phyloP scores from a whole-genome alignment of 2,797 vertebrate species.

The Manis pentadactyla region DNA sequence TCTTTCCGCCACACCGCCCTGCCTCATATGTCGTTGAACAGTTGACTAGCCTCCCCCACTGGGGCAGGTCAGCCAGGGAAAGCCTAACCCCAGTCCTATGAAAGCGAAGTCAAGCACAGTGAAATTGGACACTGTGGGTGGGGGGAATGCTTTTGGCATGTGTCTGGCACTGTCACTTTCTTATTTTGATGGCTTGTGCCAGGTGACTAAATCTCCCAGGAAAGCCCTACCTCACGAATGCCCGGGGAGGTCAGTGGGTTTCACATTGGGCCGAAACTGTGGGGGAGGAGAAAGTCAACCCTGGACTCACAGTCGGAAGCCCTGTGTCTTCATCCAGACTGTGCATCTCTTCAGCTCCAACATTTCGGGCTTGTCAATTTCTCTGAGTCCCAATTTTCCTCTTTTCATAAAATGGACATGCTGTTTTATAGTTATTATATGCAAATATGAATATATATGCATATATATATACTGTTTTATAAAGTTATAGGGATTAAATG shows the following conservation, averaged over 20 bases:
- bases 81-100: neutral
- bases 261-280: neutral
- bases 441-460: neutral
- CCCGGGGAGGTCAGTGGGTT: neutral
- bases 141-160: neutral
- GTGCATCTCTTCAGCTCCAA: neutral
- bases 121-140: neutral
- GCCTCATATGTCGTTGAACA: neutral
- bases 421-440: neutral
- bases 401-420: slow-evolving; percentile 39
- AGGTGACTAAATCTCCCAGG: neutral
- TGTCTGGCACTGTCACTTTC: neutral
- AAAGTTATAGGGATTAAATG: neutral
- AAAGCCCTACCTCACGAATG: neutral
- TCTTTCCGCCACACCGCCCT: neutral
- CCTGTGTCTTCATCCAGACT: neutral
- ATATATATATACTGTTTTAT: neutral
- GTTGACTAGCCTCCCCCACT: neutral
- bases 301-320: neutral
- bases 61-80: neutral
- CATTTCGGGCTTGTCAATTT: neutral
- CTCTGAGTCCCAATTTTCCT: neutral
- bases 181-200: neutral
- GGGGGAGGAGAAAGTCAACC: too few species aligned
- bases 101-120: neutral